Conservation (phyloP, 2,888 invertebrate species). For the Sialis fuliginosa region DNA sequence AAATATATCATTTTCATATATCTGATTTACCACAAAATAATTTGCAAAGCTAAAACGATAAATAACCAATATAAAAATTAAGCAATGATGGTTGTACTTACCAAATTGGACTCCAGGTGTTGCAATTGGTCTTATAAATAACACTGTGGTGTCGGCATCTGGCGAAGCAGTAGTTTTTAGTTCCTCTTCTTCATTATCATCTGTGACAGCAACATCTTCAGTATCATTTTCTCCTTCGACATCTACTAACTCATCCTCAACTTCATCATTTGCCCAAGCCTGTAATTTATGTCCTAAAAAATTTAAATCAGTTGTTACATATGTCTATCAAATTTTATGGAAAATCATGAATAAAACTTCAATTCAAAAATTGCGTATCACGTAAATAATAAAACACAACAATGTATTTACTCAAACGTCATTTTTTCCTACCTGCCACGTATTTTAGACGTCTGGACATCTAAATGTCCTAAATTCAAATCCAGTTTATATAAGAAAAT, state of each 20-base stretch:
- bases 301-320: slow-evolving; percentile 3
- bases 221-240: slow-evolving; percentile 37
- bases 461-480: no score
- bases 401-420: no score
- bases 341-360: background rate
- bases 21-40: no score
- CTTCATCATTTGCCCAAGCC: slow-evolving; percentile 44
- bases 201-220: slow-evolving; percentile 39
- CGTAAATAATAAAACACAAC: no score
- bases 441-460: no score
- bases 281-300: slow-evolving; percentile 29
- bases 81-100: slow-evolving; percentile 16
- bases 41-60: no score
- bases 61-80: background rate
- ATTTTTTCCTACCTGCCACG: no score
- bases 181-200: slow-evolving; percentile 43
- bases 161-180: slow-evolving; percentile 60
- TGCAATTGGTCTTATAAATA: slow-evolving; percentile 68
- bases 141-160: slow-evolving; percentile 77
- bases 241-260: slow-evolving; percentile 47
- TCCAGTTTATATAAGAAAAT: no score
- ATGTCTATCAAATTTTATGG: background rate
- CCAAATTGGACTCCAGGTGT: slow-evolving; percentile 47
- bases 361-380: background rate
- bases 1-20: no score